These are phyloP conservation scores for Andrena camellia DNA, from an alignment of 2,888 invertebrate genomes.

Conservation along the genomic window DNA sequence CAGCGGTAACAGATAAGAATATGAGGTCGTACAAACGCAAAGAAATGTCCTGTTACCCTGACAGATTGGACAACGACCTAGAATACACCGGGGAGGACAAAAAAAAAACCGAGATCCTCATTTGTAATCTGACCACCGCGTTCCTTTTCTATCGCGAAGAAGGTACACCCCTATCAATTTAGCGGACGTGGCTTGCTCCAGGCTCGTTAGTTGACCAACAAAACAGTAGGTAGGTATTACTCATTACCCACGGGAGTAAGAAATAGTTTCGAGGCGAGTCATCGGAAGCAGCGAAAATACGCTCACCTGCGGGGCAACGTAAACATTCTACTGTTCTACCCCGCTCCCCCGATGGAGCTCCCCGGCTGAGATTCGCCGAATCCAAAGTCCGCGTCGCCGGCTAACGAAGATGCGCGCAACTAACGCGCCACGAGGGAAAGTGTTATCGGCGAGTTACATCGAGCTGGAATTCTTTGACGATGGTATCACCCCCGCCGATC, in stretches of 20 bases:
- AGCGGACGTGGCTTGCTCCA: not conserved
- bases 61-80: not conserved
- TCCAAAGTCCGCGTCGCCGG: not conserved
- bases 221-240: not conserved
- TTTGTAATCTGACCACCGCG: not conserved
- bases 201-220: not conserved
- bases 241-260: not conserved
- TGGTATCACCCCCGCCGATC: constrained; percentile 27
- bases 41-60: not conserved
- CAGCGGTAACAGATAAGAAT: constrained; percentile 16
- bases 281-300: not conserved
- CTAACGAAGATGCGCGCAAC: not conserved
- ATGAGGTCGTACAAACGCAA: not conserved
- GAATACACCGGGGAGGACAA: not conserved
- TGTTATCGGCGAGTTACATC: not conserved
- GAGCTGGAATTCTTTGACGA: constrained; percentile 32
- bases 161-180: not conserved
- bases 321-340: not conserved
- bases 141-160: not conserved
- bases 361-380: not conserved
- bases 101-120: not conserved
- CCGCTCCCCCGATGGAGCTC: not conserved
- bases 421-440: not conserved
- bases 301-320: not conserved
- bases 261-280: not conserved